phyloP scores from a whole-genome alignment of 2,888 invertebrate species.

The Nowickia ferox region DNA sequence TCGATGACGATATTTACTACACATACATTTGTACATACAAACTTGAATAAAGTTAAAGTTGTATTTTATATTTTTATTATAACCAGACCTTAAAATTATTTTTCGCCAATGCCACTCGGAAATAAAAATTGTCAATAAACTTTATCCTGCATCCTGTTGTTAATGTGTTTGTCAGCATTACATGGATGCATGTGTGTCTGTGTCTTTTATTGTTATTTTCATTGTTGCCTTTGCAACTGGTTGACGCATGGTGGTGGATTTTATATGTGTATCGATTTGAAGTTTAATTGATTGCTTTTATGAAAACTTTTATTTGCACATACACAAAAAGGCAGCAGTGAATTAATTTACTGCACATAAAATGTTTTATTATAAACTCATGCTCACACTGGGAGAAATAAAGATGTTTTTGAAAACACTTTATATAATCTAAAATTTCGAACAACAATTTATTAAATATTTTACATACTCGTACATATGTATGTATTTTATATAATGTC shows the following conservation, averaged over 20 bases:
- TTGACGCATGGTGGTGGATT: conserved; percentile 10
- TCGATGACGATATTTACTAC: too few relatives aligned
- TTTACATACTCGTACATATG: too few relatives aligned
- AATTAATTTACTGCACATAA: conserved; percentile 63
- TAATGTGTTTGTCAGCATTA: conserved; percentile 9
- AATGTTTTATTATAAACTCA: conserved; percentile 37
- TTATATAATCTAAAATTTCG: too few relatives aligned
- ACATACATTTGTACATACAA: too few relatives aligned
- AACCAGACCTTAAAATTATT: background rate
- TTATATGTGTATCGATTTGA: conserved; percentile 54
- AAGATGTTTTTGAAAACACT: too few relatives aligned
- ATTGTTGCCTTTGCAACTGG: conserved; percentile 27
- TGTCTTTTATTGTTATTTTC: conserved; percentile 11
- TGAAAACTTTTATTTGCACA: conserved; percentile 56
- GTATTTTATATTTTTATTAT: background rate
- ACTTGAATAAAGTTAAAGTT: too few relatives aligned
- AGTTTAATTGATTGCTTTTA: conserved; percentile 75
- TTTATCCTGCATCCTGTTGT: conserved; percentile 30
- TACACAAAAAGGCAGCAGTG: conserved; percentile 30
- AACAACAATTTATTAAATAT: too few relatives aligned
- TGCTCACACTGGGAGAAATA: conserved; percentile 27
- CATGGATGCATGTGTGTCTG: conserved; percentile 13
- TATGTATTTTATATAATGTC: too few relatives aligned
- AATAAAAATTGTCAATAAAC: conserved; percentile 11
- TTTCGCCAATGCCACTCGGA: background rate